These are phyloP conservation scores for Siniperca scherzeri DNA, from an alignment of 2,797 vertebrate genomes.

Conservation along the genomic window DNA sequence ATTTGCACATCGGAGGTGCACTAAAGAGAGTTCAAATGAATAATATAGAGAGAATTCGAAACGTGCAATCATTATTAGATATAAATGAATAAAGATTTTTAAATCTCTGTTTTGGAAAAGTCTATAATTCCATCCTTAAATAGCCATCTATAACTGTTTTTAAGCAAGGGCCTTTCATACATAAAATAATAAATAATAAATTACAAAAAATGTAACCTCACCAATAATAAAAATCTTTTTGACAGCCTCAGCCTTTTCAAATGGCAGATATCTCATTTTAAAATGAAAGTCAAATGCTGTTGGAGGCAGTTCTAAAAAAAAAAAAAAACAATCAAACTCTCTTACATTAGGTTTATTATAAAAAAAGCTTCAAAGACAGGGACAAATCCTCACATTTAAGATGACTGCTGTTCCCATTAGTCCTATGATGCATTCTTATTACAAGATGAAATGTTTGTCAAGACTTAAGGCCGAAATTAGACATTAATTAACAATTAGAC, in stretches of 20 bases:
- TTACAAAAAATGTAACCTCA: background rate
- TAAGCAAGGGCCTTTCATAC: conserved; percentile 1
- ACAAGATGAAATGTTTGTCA: conserved; percentile 40
- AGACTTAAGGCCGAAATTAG: conserved; percentile 20
- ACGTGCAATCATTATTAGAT: background rate
- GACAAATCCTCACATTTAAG: conserved; percentile 43
- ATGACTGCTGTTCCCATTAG: conserved; percentile 41
- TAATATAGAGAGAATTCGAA: background rate
- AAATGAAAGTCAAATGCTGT: conserved; percentile 45
- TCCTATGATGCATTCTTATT: conserved; percentile 26
- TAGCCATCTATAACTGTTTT: background rate
- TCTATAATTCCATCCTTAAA: conserved; percentile 13
- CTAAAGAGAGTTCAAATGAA: background rate
- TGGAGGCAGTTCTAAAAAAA: conserved; percentile 15
- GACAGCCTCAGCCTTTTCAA: conserved; percentile 32
- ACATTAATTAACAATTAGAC: conserved; percentile 27
- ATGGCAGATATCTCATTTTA: conserved; percentile 36
- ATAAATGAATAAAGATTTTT: background rate
- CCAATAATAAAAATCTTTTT: conserved; percentile 33
- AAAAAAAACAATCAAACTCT: conserved; percentile 23
- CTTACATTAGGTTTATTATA: conserved; percentile 58
- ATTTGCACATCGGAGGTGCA: background rate
- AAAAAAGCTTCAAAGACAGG: conserved; percentile 42
- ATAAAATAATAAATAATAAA: conserved; percentile 7
- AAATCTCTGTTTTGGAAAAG: background rate